Percentiles rank a stretch among this genome's conserved stretches.
phyloP scores from a whole-genome alignment of 2,797 vertebrate genomes.

The Scomberomorus guttatus region DNA sequence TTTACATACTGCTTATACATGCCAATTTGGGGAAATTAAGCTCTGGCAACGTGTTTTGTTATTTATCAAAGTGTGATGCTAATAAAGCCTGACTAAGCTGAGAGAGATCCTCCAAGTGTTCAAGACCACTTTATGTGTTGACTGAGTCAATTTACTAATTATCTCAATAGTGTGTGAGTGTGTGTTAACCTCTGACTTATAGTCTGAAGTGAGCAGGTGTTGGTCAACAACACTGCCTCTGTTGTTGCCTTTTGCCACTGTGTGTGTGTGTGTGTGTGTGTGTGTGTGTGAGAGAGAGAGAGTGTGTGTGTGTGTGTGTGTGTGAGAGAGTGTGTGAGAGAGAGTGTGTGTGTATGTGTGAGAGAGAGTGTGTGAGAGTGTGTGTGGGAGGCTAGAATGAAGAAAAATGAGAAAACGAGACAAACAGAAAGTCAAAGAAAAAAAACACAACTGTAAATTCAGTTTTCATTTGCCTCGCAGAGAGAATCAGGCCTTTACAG shows the following conservation, averaged over 20 bases:
- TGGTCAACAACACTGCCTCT: constrained; percentile 45
- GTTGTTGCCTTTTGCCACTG: constrained; percentile 28
- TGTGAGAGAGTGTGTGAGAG: not conserved
- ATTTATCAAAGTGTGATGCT: not conserved
- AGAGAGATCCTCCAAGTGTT: not conserved
- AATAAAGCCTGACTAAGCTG: not conserved
- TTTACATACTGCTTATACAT: no score
- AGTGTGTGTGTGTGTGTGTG: not conserved
- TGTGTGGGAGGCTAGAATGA: not conserved
- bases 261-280: constrained; percentile 10
- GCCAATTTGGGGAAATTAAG: no score
- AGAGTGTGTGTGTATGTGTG: not conserved
- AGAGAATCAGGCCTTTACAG: no score
- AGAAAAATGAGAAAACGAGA: no score
- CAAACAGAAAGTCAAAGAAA: not conserved
- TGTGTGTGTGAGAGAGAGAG: not conserved
- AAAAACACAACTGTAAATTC: no score
- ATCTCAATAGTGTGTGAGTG: constrained; percentile 17
- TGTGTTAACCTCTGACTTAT: constrained; percentile 11
- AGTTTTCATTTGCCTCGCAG: no score
- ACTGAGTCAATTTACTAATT: constrained; percentile 4
- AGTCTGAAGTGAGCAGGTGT: constrained; percentile 54
- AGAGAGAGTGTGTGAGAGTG: not conserved
- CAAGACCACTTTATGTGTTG: not conserved
- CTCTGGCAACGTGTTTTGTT: not conserved